Evolutionary conservation across 2,888 invertebrate species (phyloP), one percentile per base, ranked within the genome.

Genomic region (Stenurella melanura): DNA sequence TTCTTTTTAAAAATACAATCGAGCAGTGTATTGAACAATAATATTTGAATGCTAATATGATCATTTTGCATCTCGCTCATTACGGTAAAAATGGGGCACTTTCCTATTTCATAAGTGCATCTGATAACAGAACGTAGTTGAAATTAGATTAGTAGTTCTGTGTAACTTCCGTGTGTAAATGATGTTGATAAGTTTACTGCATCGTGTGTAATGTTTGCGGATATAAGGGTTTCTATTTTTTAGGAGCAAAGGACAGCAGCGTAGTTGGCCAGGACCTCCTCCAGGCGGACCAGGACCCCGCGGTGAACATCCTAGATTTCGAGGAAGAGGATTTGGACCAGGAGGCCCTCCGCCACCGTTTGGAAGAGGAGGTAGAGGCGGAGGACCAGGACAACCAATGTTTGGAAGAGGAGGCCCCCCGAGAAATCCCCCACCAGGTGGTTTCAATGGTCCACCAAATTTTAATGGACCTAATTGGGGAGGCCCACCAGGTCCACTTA

Each of bases 281-380:
- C 82, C 77, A 17, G 73, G 76, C 15, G 56, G 78, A 78, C 78
- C 42, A 78, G 86, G 69, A 82, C 82, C 77, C 84, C 88, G 90
- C 78, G 90, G 90, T 75, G 92, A 91, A 0, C 92, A 93, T n/a
- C 93, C 93, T 83, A 90, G 94, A 21, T 94, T 94, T 85, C 90
- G 94, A 54, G 94, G 94, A 2, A 90, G 94, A 81, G 93, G 93
- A 18, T 94, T 93, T 87, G 94, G 94, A 21, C 91, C 92, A 0
- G 92, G 92, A 11, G 92, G 92, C 0, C 92, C 85, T 0, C 92
- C 92, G 0, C 87, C 87, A 30, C 87, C 89, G 81, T 89, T 89
- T 79, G 91, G 91, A 87, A 86, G 92, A 56, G 91, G 92, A 0
- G 82, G 74, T 79, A 91, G 83, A 68, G 78, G 68, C n/a, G 81